Conservation (phyloP, 1,140 invertebrate species). For the Aethina tumida region DNA sequence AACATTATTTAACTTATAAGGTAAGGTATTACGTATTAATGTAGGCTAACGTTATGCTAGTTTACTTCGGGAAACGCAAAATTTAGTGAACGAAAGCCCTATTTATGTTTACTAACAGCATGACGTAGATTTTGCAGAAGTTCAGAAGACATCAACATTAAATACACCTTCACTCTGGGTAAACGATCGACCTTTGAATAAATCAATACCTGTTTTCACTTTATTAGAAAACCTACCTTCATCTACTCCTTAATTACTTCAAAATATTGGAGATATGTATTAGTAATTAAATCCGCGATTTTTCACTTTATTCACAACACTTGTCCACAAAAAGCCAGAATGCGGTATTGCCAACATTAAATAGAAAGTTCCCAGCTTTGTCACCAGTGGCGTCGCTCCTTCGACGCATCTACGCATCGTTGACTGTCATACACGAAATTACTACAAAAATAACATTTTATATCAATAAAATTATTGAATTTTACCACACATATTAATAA, state of each 20-base stretch:
- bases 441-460: too few relatives aligned
- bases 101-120: slow-evolving; percentile 15
- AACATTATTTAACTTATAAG: slow-evolving; percentile 1
- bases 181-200: slow-evolving; percentile 1
- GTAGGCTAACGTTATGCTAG: too few relatives aligned
- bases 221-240: slow-evolving; percentile 22
- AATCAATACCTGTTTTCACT: neutral
- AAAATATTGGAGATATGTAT: slow-evolving; percentile 25
- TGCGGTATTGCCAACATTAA: slow-evolving; percentile 9
- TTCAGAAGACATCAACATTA: neutral
- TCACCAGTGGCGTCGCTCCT: too few relatives aligned
- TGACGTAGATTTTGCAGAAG: slow-evolving; percentile 13
- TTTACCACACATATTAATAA: too few relatives aligned
- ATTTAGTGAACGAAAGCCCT: neutral
- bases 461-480: too few relatives aligned
- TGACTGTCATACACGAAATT: too few relatives aligned
- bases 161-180: neutral
- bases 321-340: slow-evolving; percentile 21
- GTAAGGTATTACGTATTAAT: slow-evolving; percentile 4
- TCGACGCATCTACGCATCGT: too few relatives aligned
- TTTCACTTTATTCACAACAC: slow-evolving; percentile 26
- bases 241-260: slow-evolving; percentile 28
- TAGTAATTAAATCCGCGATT: slow-evolving; percentile 17
- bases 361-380: too few relatives aligned
- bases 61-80: neutral